Base-by-base conservation (phyloP, 2,797 vertebrate species). In the Lycodopsis pacificus region DNA sequence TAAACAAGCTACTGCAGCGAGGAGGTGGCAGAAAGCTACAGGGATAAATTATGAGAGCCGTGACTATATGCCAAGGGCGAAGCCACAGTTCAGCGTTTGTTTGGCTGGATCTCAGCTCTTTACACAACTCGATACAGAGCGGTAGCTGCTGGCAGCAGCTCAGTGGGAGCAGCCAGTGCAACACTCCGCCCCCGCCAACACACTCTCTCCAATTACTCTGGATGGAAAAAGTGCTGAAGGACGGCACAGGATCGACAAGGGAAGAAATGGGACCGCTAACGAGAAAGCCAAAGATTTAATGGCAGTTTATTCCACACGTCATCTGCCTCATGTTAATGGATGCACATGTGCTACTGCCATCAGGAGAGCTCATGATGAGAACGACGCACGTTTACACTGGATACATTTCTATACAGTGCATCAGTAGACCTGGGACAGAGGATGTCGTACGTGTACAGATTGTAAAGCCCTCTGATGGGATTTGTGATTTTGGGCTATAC, bases 91-190 rank as follows among this genome's bases (percentile, higher is more conserved):
- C 80, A 82, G 74, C 38, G 40, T 89, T 81, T 81, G 86, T 83
- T 89, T 91, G 92, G 88, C 85, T 77, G 79, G 40, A 73, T 76
- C 80, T 91, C 82, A 81, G 75, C 84, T 90, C 85, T 81, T 85
- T 85, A 79, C 77, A 82, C 69, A 86, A 77, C 79, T 83, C 61
- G 25, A 85, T 79, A 72, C 74, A 78, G 83, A 85, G 89, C 73
- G 77, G 79, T 36, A 72, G 89, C 88, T 90, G 69, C 80, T 90
- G 91, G 90, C 90, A 86, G 73, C 1, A 3, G 67, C 79, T 82
- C 84, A 65, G 80, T 3, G 68, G 65, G 51, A 84, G 78, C 67
- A 81, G 77, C 66, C 81, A 81, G 51, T 5, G 1, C 71, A 59
- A 64, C 65, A 30, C 80, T 63, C 59, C 48, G 46, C 63, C 81